phyloP scores from a whole-genome alignment of 2,797 vertebrate species.

The Peromyscus aztecus region DNA sequence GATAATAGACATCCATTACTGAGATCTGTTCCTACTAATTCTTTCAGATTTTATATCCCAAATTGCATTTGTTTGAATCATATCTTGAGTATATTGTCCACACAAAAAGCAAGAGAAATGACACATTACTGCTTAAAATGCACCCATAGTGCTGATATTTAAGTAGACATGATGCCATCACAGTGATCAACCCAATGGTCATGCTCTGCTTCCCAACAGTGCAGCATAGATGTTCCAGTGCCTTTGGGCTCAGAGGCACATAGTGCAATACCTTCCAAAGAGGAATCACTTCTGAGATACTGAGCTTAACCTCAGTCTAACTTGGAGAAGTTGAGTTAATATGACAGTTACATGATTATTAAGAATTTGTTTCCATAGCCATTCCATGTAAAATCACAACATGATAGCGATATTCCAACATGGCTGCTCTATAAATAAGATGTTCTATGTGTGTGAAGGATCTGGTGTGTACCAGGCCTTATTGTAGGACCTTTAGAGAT shows the following conservation, averaged over 20 bases:
- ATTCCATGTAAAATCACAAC: background rate
- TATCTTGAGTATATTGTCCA: background rate
- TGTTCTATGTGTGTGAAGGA: background rate
- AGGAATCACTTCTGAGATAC: background rate
- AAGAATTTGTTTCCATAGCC: background rate
- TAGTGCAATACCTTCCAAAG: background rate
- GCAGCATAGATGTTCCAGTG: background rate
- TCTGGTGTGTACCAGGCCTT: background rate
- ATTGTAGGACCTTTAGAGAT: background rate
- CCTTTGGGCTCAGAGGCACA: background rate
- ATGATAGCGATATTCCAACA: background rate
- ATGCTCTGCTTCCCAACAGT: background rate
- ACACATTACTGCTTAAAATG: background rate
- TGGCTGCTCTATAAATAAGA: background rate
- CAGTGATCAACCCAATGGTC: background rate
- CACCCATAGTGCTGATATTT: background rate
- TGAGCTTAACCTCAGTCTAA: background rate
- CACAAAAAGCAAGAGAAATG: background rate
- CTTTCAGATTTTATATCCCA: background rate
- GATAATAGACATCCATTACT: no score
- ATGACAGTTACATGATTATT: background rate
- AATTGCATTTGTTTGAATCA: background rate
- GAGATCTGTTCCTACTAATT: background rate
- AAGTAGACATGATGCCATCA: background rate
- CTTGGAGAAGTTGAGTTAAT: background rate